Evolutionary conservation across 2,797 vertebrate species (phyloP).

Genomic region (Amniataba percoides): DNA sequence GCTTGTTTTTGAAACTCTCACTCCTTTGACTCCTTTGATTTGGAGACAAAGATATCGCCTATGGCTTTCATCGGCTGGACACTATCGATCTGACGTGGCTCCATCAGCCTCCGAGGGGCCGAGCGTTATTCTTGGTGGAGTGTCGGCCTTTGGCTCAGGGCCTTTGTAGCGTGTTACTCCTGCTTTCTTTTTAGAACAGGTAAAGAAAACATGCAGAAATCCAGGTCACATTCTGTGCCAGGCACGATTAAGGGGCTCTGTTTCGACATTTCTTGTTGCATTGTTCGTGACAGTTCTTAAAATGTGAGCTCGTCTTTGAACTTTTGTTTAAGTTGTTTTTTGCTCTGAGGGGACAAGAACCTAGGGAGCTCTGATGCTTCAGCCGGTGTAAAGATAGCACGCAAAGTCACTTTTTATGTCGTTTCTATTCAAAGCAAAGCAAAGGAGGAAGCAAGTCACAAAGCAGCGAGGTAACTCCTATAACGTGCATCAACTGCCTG

Average conservation of each 20-base stretch:
- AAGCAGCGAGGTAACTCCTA: not conserved
- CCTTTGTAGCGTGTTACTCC: not conserved
- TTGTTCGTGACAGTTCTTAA: constrained; percentile 41
- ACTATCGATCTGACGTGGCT: constrained; percentile 4
- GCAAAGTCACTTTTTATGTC: not conserved
- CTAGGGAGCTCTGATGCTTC: constrained; percentile 1
- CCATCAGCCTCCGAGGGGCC: constrained; percentile 7
- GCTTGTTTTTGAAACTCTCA: constrained; percentile 19
- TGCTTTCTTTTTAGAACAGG: constrained; percentile 11
- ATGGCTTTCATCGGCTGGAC: constrained; percentile 26
- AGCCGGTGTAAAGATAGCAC: not conserved
- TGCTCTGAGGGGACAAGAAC: not conserved
- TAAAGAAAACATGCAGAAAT: constrained; percentile 27
- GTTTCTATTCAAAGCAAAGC: constrained; percentile 29
- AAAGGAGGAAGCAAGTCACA: not conserved
- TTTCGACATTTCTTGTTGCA: constrained; percentile 22
- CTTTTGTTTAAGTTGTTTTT: constrained; percentile 6
- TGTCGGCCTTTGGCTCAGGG: constrained; percentile 5
- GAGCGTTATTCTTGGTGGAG: not conserved
- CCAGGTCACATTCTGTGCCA: constrained; percentile 27
- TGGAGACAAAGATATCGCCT: constrained; percentile 13
- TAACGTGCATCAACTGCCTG: not conserved
- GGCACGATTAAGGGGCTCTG: not conserved
- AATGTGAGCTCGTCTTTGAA: constrained; percentile 31
- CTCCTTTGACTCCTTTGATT: constrained; percentile 22